These are phyloP conservation scores for Eolophus roseicapilla DNA, from an alignment of 2,113 vertebrate species.

Conservation along the genomic window DNA sequence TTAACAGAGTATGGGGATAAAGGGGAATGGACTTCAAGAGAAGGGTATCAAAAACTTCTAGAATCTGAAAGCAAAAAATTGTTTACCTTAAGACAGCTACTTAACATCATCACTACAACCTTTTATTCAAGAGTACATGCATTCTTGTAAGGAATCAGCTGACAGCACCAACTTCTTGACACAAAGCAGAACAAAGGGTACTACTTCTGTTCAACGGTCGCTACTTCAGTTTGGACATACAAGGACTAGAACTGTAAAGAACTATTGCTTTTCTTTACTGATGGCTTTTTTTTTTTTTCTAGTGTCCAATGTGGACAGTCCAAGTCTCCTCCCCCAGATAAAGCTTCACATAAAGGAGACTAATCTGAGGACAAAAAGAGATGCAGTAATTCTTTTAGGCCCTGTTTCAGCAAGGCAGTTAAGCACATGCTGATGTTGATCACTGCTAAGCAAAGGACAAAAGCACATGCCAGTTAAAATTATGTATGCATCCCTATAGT, in stretches of 20 bases:
- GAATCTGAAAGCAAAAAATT: not conserved
- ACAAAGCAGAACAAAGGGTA: not conserved
- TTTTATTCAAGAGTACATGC: not conserved
- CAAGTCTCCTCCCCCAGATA: not conserved
- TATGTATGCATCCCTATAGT: not conserved
- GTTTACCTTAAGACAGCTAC: not conserved
- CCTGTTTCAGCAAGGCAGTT: constrained; percentile 43
- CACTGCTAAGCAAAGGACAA: not conserved
- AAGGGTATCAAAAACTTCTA: not conserved
- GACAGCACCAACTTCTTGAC: not conserved
- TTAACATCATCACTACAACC: not conserved
- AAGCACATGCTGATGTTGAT: not conserved
- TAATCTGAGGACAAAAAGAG: not conserved
- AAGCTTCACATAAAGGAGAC: not conserved
- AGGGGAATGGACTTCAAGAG: not conserved
- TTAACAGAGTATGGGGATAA: not conserved
- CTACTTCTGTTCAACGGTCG: rapidly evolving
- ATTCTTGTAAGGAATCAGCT: not conserved
- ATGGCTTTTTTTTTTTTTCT: not conserved
- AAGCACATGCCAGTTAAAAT: not conserved
- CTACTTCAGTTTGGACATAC: not conserved
- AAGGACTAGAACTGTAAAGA: not conserved
- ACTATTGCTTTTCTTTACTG: constrained; percentile 1
- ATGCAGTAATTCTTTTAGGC: not conserved
- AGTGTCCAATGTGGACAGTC: constrained; percentile 23